Percentiles rank a stretch among this genome's conserved stretches.
These are phyloP conservation scores for Chelonia mydas DNA, from an alignment of 2,797 vertebrate genomes.

Conservation along the genomic window DNA sequence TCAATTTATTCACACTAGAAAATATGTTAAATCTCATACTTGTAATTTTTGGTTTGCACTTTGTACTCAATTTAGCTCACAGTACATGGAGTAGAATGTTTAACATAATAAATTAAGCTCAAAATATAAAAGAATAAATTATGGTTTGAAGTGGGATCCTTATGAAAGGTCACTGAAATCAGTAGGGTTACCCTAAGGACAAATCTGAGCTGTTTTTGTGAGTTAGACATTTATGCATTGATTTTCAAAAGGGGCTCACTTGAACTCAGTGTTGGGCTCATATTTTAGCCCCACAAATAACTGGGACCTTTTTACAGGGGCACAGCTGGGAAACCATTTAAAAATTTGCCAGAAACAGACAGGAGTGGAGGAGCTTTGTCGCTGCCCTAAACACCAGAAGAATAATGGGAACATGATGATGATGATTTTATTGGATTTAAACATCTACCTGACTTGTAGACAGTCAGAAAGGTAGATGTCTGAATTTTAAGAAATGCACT, in stretches of 20 bases:
- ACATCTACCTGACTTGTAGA: not conserved
- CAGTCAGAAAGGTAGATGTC: not conserved
- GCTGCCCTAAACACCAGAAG: too few relatives aligned
- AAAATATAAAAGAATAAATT: not conserved
- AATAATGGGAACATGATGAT: too few relatives aligned
- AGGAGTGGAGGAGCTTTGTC: too few relatives aligned
- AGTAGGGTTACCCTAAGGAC: not conserved
- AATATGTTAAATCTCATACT: accelerated
- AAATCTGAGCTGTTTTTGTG: too few relatives aligned
- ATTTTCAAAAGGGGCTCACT: not conserved
- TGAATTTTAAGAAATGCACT: accelerated
- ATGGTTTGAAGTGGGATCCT: not conserved
- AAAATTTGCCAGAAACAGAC: too few relatives aligned
- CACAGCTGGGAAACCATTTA: too few relatives aligned
- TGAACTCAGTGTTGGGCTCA: accelerated
- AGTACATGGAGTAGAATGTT: not conserved
- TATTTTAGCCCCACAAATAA: not conserved
- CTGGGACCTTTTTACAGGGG: not conserved
- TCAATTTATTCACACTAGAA: not conserved
- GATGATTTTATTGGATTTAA: too few relatives aligned
- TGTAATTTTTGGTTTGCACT: not conserved
- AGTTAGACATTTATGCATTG: not conserved
- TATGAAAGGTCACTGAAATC: not conserved
- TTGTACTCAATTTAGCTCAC: not conserved
- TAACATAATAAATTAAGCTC: accelerated